These are phyloP conservation scores for Rhingia campestris DNA, from an alignment of 2,888 invertebrate species.

Conservation along the genomic window DNA sequence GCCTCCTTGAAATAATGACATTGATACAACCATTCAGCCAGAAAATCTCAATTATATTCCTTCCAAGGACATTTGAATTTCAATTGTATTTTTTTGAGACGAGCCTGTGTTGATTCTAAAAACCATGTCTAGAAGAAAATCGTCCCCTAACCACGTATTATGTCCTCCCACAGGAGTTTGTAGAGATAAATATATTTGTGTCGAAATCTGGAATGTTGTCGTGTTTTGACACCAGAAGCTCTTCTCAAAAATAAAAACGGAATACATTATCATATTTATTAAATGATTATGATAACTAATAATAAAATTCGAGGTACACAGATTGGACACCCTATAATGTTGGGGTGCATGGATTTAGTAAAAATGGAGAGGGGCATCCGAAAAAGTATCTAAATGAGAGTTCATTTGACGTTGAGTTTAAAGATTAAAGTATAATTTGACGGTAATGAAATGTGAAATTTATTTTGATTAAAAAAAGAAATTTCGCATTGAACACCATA, in stretches of 20 bases:
- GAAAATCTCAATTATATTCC: too few species aligned
- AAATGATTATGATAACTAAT: slow-evolving; percentile 36
- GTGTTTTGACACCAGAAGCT: background rate
- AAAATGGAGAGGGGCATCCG: background rate
- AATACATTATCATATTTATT: slow-evolving; percentile 57
- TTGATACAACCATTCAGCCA: too few species aligned
- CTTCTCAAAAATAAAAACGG: background rate
- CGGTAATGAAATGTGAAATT: too few species aligned
- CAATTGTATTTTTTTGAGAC: too few species aligned
- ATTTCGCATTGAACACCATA: background rate
- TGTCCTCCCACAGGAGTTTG: background rate
- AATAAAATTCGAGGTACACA: background rate
- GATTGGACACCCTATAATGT: background rate
- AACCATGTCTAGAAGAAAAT: background rate
- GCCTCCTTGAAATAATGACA: too few species aligned
- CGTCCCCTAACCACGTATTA: background rate
- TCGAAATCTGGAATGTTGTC: background rate
- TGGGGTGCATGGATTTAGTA: background rate
- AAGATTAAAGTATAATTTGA: too few species aligned
- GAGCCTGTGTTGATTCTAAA: background rate
- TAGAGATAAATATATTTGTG: background rate
- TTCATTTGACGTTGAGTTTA: too few species aligned
- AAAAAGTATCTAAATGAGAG: too few species aligned
- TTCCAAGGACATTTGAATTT: too few species aligned
- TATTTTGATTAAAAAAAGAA: background rate